These are phyloP conservation scores for Microcebus lehilahytsara DNA, from an alignment of 2,113 vertebrate species.

Conservation along the genomic window DNA sequence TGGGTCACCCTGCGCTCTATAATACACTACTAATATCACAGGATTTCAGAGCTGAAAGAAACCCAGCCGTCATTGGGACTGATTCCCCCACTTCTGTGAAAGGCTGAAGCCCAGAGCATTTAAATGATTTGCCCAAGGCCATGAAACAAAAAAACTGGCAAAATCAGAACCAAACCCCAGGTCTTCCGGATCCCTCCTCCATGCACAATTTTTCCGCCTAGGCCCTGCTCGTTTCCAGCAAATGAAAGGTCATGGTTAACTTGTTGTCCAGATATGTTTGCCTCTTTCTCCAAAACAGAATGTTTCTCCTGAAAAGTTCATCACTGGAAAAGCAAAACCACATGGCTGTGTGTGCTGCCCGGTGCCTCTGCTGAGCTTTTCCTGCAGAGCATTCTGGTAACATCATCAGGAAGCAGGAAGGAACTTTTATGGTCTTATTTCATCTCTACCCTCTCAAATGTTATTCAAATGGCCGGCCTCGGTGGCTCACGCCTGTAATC, in stretches of 20 bases:
- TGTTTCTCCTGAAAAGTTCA: neutral
- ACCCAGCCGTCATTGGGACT: neutral
- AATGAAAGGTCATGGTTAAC: neutral
- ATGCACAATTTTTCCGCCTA: neutral
- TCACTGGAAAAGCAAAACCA: neutral
- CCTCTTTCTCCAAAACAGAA: neutral
- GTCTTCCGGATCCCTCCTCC: neutral
- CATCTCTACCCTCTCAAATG: neutral
- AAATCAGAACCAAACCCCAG: slow-evolving; percentile 22
- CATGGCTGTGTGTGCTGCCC: neutral
- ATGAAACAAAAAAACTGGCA: neutral
- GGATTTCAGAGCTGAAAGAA: neutral
- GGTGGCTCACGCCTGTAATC: too few relatives aligned
- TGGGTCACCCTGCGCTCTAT: neutral
- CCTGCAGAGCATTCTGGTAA: slow-evolving; percentile 7
- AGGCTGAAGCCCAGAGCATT: neutral
- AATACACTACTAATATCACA: neutral
- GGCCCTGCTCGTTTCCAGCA: neutral
- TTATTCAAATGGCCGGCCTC: neutral
- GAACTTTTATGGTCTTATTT: neutral
- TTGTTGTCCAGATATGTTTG: neutral
- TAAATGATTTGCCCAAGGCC: neutral
- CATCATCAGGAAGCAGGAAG: slow-evolving; percentile 17
- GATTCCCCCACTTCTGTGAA: neutral
- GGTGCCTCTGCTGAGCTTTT: neutral